Conservation (phyloP, 2,113 vertebrate species). For the Speoplatyrhinus poulsoni region DNA sequence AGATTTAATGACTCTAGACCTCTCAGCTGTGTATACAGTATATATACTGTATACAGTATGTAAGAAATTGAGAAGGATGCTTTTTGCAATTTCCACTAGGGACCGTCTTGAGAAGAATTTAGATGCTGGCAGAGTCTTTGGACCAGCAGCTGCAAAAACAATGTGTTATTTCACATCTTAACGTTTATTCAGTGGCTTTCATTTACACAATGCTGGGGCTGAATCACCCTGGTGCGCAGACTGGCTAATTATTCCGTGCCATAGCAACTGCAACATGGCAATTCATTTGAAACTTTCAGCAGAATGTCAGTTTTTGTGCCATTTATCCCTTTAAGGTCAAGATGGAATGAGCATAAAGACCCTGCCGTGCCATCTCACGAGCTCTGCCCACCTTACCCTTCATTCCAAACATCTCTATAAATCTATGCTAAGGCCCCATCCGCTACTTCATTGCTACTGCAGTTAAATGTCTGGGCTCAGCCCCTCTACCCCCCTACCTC, state of each 20-base stretch:
- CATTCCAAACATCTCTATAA: no score
- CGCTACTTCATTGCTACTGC: no score
- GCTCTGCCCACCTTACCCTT: no score
- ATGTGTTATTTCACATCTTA: slow-evolving; percentile 68
- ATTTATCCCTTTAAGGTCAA: not conserved
- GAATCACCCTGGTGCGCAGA: slow-evolving; percentile 63
- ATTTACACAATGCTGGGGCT: slow-evolving; percentile 64
- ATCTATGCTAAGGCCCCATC: no score
- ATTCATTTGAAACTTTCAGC: slow-evolving; percentile 29
- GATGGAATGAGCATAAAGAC: not conserved
- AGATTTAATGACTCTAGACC: slow-evolving; percentile 52
- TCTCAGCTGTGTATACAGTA: slow-evolving; percentile 59
- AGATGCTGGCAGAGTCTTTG: slow-evolving; percentile 50
- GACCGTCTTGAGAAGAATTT: slow-evolving; percentile 63
- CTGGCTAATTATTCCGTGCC: slow-evolving; percentile 68
- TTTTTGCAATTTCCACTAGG: slow-evolving; percentile 34
- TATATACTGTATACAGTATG: slow-evolving; percentile 50
- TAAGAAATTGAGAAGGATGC: slow-evolving; percentile 55
- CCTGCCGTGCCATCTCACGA: not conserved
- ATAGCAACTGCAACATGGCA: slow-evolving; percentile 71
- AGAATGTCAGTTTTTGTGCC: slow-evolving; percentile 39
- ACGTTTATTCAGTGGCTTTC: slow-evolving; percentile 66
- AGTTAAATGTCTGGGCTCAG: no score
- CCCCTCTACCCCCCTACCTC: no score
- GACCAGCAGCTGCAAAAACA: slow-evolving; percentile 72